Evolutionary conservation across 2,113 vertebrate genomes (phyloP).

Genomic region (Dendropsophus ebraccatus): DNA sequence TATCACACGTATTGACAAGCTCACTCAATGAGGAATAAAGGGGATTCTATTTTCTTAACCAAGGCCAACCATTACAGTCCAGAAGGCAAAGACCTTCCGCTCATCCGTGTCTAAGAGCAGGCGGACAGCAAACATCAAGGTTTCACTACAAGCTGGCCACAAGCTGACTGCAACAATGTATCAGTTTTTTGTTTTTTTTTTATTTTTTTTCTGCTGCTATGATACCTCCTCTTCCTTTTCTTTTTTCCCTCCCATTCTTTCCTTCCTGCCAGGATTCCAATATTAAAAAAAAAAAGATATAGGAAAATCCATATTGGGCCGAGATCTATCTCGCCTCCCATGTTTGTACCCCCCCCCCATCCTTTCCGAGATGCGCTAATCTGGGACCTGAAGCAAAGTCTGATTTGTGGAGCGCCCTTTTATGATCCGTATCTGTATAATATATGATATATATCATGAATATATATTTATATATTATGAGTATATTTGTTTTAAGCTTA

Average conservation of each 20-base stretch:
- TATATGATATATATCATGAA: conserved; percentile 5
- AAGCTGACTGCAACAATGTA: conserved; percentile 5
- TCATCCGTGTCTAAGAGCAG: background rate
- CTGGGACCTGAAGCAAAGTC: background rate
- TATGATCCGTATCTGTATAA: conserved; percentile 19
- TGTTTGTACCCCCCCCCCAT: background rate
- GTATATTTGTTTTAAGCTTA: conserved; percentile 9
- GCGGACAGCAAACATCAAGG: background rate
- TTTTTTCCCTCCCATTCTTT: background rate
- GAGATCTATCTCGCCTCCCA: background rate
- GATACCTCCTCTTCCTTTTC: background rate
- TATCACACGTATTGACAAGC: conserved; percentile 39
- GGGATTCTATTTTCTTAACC: conserved; percentile 60
- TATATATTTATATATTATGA: conserved; percentile 20
- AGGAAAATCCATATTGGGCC: background rate
- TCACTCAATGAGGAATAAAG: conserved; percentile 12
- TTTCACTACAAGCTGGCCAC: background rate
- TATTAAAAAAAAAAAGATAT: background rate
- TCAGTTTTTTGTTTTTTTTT: background rate
- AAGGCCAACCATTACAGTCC: conserved; percentile 4
- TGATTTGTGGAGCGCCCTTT: background rate
- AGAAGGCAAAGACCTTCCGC: conserved; percentile 1
- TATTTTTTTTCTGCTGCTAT: conserved; percentile 33
- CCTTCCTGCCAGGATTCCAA: background rate
- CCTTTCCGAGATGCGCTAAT: background rate